A percentile compares a stretch with the other conserved stretches of the same genome.
These are phyloP conservation scores for Emydoidea blandingii DNA, from an alignment of 2,797 vertebrate genomes.

Conservation along the genomic window DNA sequence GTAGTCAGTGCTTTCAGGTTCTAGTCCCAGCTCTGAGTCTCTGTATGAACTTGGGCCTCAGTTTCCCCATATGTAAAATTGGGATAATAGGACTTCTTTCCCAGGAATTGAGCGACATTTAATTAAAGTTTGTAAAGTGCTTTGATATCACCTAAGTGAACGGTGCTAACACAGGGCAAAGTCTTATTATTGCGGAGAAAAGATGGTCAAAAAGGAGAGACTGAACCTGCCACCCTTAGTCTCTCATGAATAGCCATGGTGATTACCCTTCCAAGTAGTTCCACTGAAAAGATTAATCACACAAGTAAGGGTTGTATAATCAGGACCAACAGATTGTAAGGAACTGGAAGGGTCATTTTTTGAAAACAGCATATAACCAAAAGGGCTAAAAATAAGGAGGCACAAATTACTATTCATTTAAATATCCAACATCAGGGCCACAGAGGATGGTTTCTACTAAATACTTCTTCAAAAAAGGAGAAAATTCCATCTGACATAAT, in stretches of 20 bases:
- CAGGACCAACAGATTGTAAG: neutral
- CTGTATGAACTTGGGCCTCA: neutral
- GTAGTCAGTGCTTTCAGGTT: neutral
- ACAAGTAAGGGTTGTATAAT: neutral
- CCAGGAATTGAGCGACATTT: neutral
- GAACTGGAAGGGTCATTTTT: neutral
- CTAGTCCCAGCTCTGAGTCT: neutral
- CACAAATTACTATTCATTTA: slow-evolving; percentile 53
- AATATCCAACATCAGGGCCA: slow-evolving; percentile 61
- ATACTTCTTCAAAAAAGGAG: slow-evolving; percentile 45
- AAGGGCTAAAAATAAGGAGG: slow-evolving; percentile 53
- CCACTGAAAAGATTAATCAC: neutral
- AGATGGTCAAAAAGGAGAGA: neutral
- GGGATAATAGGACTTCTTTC: neutral
- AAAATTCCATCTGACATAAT: slow-evolving; percentile 70
- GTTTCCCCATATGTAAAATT: neutral
- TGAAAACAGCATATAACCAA: slow-evolving; percentile 19
- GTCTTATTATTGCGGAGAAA: neutral
- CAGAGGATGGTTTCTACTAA: slow-evolving; percentile 60
- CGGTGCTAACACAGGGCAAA: neutral
- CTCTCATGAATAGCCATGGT: neutral
- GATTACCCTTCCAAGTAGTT: neutral
- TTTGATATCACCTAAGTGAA: neutral
- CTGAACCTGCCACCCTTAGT: neutral
- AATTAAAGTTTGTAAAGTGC: neutral